A percentile compares a stretch with the other conserved stretches of the same genome.
phyloP scores from a whole-genome alignment of 2,113 vertebrate species.

The Rhabdornis inornatus region DNA sequence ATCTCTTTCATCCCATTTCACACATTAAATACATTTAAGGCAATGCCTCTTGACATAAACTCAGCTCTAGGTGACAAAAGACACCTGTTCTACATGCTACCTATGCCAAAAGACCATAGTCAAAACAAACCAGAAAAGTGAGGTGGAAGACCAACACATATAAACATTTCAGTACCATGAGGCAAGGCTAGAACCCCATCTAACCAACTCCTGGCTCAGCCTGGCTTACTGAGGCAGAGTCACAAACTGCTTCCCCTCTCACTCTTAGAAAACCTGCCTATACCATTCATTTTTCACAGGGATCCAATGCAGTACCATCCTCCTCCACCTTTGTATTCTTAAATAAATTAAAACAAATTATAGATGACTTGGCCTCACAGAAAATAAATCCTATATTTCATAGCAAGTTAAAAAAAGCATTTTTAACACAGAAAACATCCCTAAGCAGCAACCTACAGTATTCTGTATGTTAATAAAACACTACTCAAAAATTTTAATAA shows the following conservation, averaged over 20 bases:
- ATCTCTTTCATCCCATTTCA: not conserved
- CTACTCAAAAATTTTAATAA: not conserved
- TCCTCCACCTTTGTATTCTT: not conserved
- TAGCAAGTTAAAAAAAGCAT: not conserved
- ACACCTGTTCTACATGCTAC: not conserved
- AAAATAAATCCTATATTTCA: not conserved
- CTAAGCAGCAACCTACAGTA: not conserved
- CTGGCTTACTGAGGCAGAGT: not conserved
- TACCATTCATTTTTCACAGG: not conserved
- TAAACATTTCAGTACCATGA: fast-evolving
- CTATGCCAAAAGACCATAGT: not conserved
- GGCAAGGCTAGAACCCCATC: not conserved
- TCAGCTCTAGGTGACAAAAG: not conserved
- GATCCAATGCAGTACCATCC: not conserved
- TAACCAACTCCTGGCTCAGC: not conserved
- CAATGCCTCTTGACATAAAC: not conserved
- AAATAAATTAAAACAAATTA: not conserved
- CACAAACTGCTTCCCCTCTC: not conserved
- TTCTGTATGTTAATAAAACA: not conserved
- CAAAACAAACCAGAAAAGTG: not conserved
- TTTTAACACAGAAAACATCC: not conserved
- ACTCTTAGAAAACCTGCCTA: not conserved
- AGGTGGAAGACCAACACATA: not conserved
- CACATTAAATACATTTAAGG: not conserved
- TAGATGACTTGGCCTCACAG: not conserved